These are phyloP conservation scores for Coendou prehensilis DNA, from an alignment of 2,797 vertebrate genomes.

Conservation along the genomic window DNA sequence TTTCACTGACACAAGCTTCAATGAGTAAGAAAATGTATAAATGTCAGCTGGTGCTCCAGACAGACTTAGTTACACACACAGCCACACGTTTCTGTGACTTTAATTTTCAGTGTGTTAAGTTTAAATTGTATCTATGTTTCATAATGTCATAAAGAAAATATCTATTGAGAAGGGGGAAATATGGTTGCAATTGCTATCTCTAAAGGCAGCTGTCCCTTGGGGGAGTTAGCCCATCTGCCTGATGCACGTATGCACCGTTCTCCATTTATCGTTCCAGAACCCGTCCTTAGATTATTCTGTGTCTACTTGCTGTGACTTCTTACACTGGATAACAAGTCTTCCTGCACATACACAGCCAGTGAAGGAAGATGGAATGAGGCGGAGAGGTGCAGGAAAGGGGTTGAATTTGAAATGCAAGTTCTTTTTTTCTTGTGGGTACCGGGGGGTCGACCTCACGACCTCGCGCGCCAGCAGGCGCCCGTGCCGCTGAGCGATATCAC, in stretches of 20 bases:
- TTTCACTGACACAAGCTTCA: constrained; percentile 67
- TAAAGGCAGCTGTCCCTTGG: background rate
- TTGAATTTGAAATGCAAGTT: constrained; percentile 2
- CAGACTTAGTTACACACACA: background rate
- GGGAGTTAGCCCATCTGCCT: background rate
- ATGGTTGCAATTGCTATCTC: background rate
- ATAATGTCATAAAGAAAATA: constrained; percentile 44
- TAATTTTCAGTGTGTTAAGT: constrained; percentile 27
- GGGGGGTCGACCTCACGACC: too few relatives aligned
- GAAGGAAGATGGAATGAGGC: background rate
- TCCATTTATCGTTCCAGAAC: background rate
- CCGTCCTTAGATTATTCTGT: background rate
- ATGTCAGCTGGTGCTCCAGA: background rate
- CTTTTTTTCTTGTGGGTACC: background rate
- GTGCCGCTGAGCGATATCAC: too few relatives aligned
- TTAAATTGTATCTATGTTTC: constrained; percentile 9
- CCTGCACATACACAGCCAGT: background rate
- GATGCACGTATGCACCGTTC: background rate
- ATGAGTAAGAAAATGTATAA: constrained; percentile 44
- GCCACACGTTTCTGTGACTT: constrained; percentile 44
- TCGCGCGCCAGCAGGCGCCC: too few relatives aligned
- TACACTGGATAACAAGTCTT: background rate
- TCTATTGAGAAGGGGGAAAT: background rate
- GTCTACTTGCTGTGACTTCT: background rate
- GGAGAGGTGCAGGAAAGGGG: background rate